phyloP scores from a whole-genome alignment of 2,888 invertebrate genomes.

The Cheilosia vernalis region DNA sequence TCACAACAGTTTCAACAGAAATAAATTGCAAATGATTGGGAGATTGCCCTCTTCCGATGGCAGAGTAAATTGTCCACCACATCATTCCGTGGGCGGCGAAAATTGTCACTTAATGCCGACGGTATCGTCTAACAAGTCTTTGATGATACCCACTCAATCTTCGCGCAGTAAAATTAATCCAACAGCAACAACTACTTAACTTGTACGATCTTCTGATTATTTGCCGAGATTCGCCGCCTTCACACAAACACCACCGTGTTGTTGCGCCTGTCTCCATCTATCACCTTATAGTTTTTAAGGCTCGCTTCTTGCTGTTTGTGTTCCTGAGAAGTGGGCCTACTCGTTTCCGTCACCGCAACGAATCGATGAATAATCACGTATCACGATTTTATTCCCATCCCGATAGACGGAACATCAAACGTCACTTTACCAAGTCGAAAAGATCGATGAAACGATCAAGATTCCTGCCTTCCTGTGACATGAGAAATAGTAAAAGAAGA shows the following conservation, averaged over 20 bases:
- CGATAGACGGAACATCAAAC: constrained; percentile 55
- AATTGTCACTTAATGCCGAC: constrained; percentile 27
- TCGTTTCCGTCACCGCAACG: constrained; percentile 49
- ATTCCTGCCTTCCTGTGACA: constrained; percentile 4
- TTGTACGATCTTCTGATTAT: constrained; percentile 9
- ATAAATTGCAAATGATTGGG: too few relatives aligned
- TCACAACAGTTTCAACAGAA: too few relatives aligned
- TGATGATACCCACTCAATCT: constrained; percentile 37
- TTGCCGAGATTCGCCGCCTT: background rate
- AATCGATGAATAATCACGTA: constrained; percentile 54
- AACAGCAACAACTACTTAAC: constrained; percentile 16
- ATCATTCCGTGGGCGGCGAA: constrained; percentile 14
- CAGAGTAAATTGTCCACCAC: constrained; percentile 3
- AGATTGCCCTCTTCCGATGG: too few relatives aligned
- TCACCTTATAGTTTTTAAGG: constrained; percentile 22
- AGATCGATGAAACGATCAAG: constrained; percentile 44
- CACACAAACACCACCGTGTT: background rate
- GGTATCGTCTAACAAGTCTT: constrained; percentile 11
- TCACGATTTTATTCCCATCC: constrained; percentile 46
- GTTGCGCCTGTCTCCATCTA: constrained; percentile 29
- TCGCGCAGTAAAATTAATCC: constrained; percentile 13
- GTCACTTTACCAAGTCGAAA: constrained; percentile 34
- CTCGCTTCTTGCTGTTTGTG: constrained; percentile 3
- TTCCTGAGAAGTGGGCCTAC: constrained; percentile 34
- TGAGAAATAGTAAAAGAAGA: constrained; percentile 5